phyloP scores from a whole-genome alignment of 2,888 invertebrate species.

The Acanthococcus lagerstroemiae region DNA sequence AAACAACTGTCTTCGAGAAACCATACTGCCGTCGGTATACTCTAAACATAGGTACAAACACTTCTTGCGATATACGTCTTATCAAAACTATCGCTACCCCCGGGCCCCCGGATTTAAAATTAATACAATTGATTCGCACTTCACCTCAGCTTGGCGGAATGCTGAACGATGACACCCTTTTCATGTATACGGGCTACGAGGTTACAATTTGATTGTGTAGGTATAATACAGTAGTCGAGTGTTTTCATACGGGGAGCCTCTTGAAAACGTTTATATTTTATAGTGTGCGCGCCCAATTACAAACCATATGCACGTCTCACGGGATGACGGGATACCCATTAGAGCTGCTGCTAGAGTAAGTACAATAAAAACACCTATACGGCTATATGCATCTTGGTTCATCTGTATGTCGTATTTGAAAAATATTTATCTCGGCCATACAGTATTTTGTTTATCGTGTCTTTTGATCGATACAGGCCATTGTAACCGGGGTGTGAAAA shows the following conservation, averaged over 20 bases:
- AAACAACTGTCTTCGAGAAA: too few species aligned
- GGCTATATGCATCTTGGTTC: not conserved
- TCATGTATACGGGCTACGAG: not conserved
- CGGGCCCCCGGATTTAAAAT: not conserved
- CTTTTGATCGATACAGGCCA: constrained; percentile 14
- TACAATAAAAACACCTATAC: constrained; percentile 9
- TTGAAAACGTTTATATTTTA: constrained; percentile 10
- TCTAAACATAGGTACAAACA: too few species aligned
- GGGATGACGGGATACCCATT: not conserved
- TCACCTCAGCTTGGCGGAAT: constrained; percentile 17
- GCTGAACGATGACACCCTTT: constrained; percentile 7
- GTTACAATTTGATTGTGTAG: constrained; percentile 10
- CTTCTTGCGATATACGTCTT: not conserved
- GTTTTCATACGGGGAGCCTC: constrained; percentile 15
- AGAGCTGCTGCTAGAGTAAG: constrained; percentile 15
- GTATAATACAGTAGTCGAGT: constrained; percentile 22
- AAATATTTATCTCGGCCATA: constrained; percentile 24
- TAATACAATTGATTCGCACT: constrained; percentile 21
- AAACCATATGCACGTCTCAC: constrained; percentile 13
- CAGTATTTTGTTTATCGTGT: constrained; percentile 21
- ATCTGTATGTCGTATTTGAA: constrained; percentile 16
- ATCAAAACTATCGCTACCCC: not conserved
- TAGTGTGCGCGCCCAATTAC: constrained; percentile 16
- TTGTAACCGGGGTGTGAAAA: constrained; percentile 26
- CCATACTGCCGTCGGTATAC: too few species aligned